A percentile compares a stretch with the other conserved stretches of the same genome.
Conservation (phyloP, 2,888 invertebrate species). For the Luffia ferchaultella region DNA sequence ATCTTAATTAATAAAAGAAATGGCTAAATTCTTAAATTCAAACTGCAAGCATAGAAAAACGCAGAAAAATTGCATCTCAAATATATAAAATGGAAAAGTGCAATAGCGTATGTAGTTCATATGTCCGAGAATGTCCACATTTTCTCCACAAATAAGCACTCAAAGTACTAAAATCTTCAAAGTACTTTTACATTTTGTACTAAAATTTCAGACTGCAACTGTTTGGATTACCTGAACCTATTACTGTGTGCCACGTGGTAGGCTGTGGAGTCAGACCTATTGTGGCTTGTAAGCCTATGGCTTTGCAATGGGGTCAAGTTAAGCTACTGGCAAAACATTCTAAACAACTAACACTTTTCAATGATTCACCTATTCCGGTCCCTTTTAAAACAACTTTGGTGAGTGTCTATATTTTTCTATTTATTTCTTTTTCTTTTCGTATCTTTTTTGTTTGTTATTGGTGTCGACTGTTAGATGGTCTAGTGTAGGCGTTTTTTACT, state of each 20-base stretch:
- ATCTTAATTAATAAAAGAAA: too few species aligned
- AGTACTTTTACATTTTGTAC: too few species aligned
- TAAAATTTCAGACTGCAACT: slow-evolving; percentile 29
- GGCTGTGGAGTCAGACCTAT: slow-evolving; percentile 73
- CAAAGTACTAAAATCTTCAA: too few species aligned
- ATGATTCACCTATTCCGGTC: slow-evolving; percentile 76
- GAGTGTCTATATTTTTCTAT: slow-evolving; percentile 15
- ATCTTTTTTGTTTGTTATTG: background rate
- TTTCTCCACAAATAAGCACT: too few species aligned
- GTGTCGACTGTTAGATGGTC: too few species aligned
- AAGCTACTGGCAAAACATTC: slow-evolving; percentile 59
- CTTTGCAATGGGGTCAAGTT: slow-evolving; percentile 71
- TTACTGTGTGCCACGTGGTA: slow-evolving; percentile 52
- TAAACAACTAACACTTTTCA: slow-evolving; percentile 63
- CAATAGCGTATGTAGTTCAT: too few species aligned
- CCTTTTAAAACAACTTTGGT: slow-evolving; percentile 60
- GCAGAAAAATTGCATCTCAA: too few species aligned
- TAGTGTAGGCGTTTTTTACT: too few species aligned
- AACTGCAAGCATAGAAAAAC: too few species aligned
- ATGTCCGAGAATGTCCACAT: too few species aligned
- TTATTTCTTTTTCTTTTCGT: background rate
- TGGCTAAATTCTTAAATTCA: too few species aligned
- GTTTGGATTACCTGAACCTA: slow-evolving; percentile 45
- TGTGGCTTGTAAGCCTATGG: slow-evolving; percentile 65
- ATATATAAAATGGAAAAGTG: too few species aligned